Conservation (phyloP, 2,888 invertebrate species). For the Pediacus dermestoides region DNA sequence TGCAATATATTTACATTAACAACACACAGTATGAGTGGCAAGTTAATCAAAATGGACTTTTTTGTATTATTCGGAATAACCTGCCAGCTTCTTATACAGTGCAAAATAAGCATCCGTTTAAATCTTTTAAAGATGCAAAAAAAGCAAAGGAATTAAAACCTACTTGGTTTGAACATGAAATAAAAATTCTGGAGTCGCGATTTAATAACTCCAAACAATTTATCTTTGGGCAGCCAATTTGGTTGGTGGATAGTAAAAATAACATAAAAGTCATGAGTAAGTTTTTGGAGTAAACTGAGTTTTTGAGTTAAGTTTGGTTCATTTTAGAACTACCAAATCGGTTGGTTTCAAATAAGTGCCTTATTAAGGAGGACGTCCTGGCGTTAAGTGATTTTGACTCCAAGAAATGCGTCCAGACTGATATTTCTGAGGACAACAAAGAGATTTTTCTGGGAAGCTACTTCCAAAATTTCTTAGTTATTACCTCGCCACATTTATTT, state of each 20-base stretch:
- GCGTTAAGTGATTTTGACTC: slow-evolving; percentile 50
- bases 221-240: slow-evolving; percentile 25
- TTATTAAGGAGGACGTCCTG: slow-evolving; percentile 44
- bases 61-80: slow-evolving; percentile 60
- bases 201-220: slow-evolving; percentile 23
- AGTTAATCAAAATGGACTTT: slow-evolving; percentile 51
- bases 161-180: slow-evolving; percentile 18
- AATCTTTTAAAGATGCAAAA: slow-evolving; percentile 25
- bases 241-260: slow-evolving; percentile 32
- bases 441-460: slow-evolving; percentile 43
- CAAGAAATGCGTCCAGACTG: slow-evolving; percentile 46
- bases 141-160: slow-evolving; percentile 21
- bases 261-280: slow-evolving; percentile 32
- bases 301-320: slow-evolving; percentile 12
- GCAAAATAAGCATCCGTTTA: slow-evolving; percentile 37
- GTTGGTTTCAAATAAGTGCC: slow-evolving; percentile 41
- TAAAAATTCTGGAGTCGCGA: not conserved
- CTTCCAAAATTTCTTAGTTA: slow-evolving; percentile 36
- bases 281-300: slow-evolving; percentile 18
- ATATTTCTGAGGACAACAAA: slow-evolving; percentile 39
- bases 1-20: slow-evolving; percentile 54
- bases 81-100: slow-evolving; percentile 48
- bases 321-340: slow-evolving; percentile 42
- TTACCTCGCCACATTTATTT: slow-evolving; percentile 35
- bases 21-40: slow-evolving; percentile 50